Base-by-base conservation (phyloP, 2,797 vertebrate species). In the Amniataba percoides region DNA sequence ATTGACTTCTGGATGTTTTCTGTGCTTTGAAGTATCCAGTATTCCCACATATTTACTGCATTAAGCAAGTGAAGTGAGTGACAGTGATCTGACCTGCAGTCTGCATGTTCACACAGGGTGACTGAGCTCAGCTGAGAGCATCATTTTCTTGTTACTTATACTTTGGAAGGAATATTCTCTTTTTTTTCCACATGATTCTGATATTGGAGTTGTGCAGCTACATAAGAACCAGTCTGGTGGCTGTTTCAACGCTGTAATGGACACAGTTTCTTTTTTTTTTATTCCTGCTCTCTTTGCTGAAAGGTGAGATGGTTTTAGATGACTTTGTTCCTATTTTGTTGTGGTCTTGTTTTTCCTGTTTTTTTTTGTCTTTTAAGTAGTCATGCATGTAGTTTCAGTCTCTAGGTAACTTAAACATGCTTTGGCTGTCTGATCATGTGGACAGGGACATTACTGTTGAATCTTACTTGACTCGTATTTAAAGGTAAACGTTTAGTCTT, bases 371-470 rank as follows among this genome's bases (percentile, higher is more conserved):
- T 31, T 31, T 31, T 31, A 31, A 31, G 3, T 27, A 16, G 65
- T 52, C 31, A 11, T 53, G 7, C 15, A 1, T 53, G n/a, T 23
- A 16, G 43, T 56, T 53, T 59, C n/a, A 31, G 42, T 13, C 0
- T 64, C 61, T 0, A 27, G 0, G 53, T 53, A 27, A 25, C 12
- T 21, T 48, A 43, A 64, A 75, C 48, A 73, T 18, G 4, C 39
- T 52, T 0, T 23, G 5, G 52, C 67, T 82, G 45, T 67, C 25
- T 27, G 61, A 19, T 49, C 61, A 77, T 60, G 51, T 70, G 76
- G 64, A 56, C 46, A 34, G 46, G 52, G 21, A 34, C 42, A 0
- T 60, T 12, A 23, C 1, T 12, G 36, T 3, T 9, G 34, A 36
- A 36, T 7, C 34, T 36, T 36, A 2, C 43, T 61, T 18, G 61